Conservation (phyloP, 2,797 vertebrate genomes). For the Etheostoma perlongum region DNA sequence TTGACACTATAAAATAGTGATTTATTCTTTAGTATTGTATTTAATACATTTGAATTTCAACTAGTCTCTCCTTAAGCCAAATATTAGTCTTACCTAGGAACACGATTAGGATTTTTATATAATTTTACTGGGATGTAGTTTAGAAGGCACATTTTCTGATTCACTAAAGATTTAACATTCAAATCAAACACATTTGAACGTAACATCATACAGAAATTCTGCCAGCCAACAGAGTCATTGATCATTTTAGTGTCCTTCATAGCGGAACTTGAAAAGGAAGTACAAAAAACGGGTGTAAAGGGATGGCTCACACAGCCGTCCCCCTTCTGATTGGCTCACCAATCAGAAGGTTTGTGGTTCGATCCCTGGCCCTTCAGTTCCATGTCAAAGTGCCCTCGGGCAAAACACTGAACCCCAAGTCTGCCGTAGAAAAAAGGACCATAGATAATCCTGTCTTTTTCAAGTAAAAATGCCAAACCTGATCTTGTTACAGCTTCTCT, state of each 20-base stretch:
- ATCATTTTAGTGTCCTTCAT: neutral
- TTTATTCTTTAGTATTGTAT: neutral
- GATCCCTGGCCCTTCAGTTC: too few relatives aligned
- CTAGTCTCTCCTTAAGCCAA: neutral
- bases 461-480: neutral
- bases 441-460: neutral
- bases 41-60: neutral
- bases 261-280: too few relatives aligned
- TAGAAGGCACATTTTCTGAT: neutral
- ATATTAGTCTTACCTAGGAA: neutral
- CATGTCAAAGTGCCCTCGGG: too few relatives aligned
- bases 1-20: too few relatives aligned
- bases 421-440: neutral
- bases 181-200: constrained; percentile 9
- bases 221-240: neutral
- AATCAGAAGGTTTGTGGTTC: too few relatives aligned
- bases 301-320: too few relatives aligned
- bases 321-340: too few relatives aligned
- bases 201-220: neutral
- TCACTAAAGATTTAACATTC: neutral
- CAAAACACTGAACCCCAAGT: neutral
- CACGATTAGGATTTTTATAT: neutral
- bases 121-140: too few relatives aligned
- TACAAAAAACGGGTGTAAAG: too few relatives aligned
- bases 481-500: neutral